A percentile compares a stretch with the other conserved stretches of the same genome.
Evolutionary conservation across 2,888 invertebrate species (phyloP).

Genomic region (Rotaria sp.): DNA sequence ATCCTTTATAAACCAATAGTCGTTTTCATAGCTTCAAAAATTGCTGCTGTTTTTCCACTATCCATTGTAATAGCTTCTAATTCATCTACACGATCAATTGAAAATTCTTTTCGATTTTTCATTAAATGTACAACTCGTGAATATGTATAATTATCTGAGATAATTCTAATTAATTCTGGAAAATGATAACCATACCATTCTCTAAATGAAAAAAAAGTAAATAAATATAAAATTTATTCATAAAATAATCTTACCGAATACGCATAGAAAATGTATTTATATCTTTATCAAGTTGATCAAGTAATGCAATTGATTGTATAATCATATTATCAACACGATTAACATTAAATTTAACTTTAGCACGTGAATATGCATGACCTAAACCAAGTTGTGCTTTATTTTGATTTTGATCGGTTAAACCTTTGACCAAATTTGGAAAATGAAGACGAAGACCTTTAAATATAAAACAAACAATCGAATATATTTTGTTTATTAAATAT

Average conservation of each 20-base stretch:
- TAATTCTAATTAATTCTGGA: constrained; percentile 91
- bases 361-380: constrained; percentile 92
- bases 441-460: constrained; percentile 53
- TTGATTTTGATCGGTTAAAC: constrained; percentile 69
- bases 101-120: constrained; percentile 71
- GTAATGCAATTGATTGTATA: constrained; percentile 88
- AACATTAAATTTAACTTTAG: constrained; percentile 97
- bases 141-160: constrained; percentile 87
- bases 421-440: constrained; percentile 57
- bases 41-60: constrained; percentile 76
- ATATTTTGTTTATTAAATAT: background rate
- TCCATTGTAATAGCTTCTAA: constrained; percentile 82
- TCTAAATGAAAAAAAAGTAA: constrained; percentile 53
- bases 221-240: background rate
- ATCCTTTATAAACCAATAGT: constrained; percentile 63
- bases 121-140: constrained; percentile 68
- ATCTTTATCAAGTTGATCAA: constrained; percentile 97
- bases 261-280: constrained; percentile 97
- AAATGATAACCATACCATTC: constrained; percentile 99
- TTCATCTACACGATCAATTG: constrained; percentile 68
- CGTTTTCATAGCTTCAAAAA: constrained; percentile 82
- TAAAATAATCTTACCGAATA: constrained; percentile 66
- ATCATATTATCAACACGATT: constrained; percentile 99
- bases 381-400: constrained; percentile 90
- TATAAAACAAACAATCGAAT: background rate